Base-by-base conservation (phyloP, 2,888 invertebrate species). In the Campoplex capitator region DNA sequence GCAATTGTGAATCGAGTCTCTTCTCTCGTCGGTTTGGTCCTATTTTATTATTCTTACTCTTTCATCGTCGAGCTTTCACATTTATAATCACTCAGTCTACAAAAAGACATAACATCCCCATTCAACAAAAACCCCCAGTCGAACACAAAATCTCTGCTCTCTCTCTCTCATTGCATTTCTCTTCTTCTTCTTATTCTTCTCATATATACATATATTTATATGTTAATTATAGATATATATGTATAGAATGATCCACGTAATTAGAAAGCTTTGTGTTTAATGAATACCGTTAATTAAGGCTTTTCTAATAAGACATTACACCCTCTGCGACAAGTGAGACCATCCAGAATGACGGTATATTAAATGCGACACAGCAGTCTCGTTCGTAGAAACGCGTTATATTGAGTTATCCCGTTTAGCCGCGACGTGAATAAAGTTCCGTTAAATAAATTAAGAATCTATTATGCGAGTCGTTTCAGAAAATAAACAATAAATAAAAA, bases 261-360 rank as follows among this genome's bases (percentile, higher is more conserved):
- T 95, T 95, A 95, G 95, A 95, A 95, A 95, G 95, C 95, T 95
- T 95, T 95, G 95, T 95, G 95, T 95, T 95, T 95, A 95, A 95
- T 95, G 95, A 95, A 95, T 95, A 95, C 95, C 95, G 95, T 95
- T 95, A 95, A 95, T 95, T 95, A 95, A 95, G 95, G 95, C 58
- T 65, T 95, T 94, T 94, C 93, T 95, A 95, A 95, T 93, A 95
- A 95, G 95, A 95, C 95, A 95, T 95, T 95, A 95, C 95, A 95
- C 90, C 86, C 83, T 28, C 54, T 32, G 81, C 74, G 51, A 77
- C 65, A 42, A 67, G 74, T 28, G 65, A 51, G 48, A 67, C 38
- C 77, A 70, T 68, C 32, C 73, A 80, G 54, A 23, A 80, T 85
- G 74, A 86, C 90, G 87, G 84, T 85, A 89, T 91, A 91, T 91